Conservation (phyloP, 2,888 invertebrate species). For the Macrophya annulata region DNA sequence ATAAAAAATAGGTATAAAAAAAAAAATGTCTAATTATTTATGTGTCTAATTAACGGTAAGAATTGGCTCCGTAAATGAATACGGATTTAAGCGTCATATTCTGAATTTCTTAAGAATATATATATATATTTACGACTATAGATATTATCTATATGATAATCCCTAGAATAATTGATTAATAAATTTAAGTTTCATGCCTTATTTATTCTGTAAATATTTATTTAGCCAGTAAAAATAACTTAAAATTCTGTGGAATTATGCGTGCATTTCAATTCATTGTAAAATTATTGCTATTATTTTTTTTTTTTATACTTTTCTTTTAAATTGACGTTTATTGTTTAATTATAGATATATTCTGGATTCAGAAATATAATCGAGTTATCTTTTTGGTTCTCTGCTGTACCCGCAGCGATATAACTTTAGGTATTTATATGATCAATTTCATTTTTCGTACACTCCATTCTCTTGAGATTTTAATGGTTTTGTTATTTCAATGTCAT, state of each 20-base stretch:
- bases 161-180: conserved; percentile 10
- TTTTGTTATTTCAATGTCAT: conserved; percentile 71
- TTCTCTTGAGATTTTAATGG: conserved; percentile 73
- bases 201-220: background rate
- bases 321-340: background rate
- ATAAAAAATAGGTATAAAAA: background rate
- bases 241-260: conserved; percentile 17
- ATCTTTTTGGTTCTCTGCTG: conserved; percentile 24
- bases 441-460: conserved; percentile 73
- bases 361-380: background rate
- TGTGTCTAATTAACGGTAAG: background rate
- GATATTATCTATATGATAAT: background rate
- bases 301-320: background rate
- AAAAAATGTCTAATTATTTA: background rate
- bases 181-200: conserved; percentile 43
- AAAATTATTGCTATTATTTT: background rate
- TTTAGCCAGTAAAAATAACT: background rate
- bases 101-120: background rate
- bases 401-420: conserved; percentile 16
- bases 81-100: background rate
- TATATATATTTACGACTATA: background rate
- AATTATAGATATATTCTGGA: background rate
- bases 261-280: background rate
- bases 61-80: background rate
- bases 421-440: conserved; percentile 67